Evolutionary conservation across 1,140 invertebrate species (phyloP).

Genomic region (Pollicipes pollicipes): DNA sequence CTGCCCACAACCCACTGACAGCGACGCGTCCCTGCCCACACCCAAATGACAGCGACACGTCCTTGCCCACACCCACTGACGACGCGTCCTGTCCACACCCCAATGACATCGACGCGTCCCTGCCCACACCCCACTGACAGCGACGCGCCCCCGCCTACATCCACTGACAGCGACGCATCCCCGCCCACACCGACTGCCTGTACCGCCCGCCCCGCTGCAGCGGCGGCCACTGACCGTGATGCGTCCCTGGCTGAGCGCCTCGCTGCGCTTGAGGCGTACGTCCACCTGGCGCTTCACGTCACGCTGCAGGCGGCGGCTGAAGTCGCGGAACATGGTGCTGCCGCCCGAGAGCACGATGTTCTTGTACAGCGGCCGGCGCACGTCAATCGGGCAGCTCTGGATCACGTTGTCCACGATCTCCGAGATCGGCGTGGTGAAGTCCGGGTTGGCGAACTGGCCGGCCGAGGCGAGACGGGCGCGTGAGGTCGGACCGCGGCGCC

Average conservation of each 20-base stretch:
- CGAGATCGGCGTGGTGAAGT: conserved; percentile 91
- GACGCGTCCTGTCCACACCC: too few relatives aligned
- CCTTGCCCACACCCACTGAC: too few relatives aligned
- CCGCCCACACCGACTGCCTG: too few relatives aligned
- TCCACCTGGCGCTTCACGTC: conserved; percentile 94
- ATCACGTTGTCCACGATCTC: conserved; percentile 98
- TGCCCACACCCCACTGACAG: too few relatives aligned
- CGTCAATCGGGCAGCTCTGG: conserved; percentile 98
- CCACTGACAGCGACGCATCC: too few relatives aligned
- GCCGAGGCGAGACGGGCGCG: neutral
- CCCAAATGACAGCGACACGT: too few relatives aligned
- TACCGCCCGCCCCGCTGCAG: too few relatives aligned
- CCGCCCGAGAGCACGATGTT: conserved; percentile 98
- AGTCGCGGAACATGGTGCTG: conserved; percentile 99
- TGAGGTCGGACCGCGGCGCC: too few relatives aligned
- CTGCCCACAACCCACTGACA: too few relatives aligned
- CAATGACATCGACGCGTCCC: conserved; percentile 6
- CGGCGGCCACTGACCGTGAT: conserved; percentile 65
- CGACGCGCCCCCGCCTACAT: too few relatives aligned
- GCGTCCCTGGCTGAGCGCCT: conserved; percentile 77
- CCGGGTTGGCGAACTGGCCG: conserved; percentile 83
- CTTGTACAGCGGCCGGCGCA: conserved; percentile 86
- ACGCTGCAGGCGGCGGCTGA: conserved; percentile 80
- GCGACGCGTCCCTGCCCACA: too few relatives aligned
- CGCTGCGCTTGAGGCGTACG: conserved; percentile 73